A percentile compares a stretch with the other conserved stretches of the same genome.
Conservation (phyloP, 2,113 vertebrate species). For the Platysternon megacephalum region DNA sequence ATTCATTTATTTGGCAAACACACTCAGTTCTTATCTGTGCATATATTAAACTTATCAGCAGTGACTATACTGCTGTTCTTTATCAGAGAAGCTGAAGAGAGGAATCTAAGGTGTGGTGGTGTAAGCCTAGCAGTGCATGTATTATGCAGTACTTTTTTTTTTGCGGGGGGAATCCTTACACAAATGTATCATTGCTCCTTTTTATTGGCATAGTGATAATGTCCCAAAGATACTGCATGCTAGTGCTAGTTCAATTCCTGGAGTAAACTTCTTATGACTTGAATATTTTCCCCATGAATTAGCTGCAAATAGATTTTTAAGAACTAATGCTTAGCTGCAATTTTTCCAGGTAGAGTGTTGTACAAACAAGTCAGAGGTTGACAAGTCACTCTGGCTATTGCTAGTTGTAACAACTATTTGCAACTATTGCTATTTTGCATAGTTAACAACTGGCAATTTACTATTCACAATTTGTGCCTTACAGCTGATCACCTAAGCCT, state of each 20-base stretch:
- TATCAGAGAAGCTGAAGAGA: background rate
- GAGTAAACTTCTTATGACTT: background rate
- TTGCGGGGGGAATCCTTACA: background rate
- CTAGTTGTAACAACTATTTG: background rate
- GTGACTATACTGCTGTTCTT: background rate
- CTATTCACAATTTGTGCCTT: background rate
- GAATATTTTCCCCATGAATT: background rate
- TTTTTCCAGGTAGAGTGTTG: background rate
- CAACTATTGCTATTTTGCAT: background rate
- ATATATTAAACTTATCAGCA: background rate
- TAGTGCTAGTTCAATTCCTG: background rate
- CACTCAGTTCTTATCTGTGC: background rate
- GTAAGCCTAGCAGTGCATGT: background rate
- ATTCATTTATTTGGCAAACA: background rate
- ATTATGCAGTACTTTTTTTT: background rate
- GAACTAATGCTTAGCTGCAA: background rate
- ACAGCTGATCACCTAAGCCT: background rate
- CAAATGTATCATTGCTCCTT: background rate
- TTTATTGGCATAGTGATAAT: background rate
- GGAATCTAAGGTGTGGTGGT: background rate
- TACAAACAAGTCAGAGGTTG: background rate
- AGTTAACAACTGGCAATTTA: background rate
- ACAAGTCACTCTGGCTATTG: background rate
- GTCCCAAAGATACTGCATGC: background rate
- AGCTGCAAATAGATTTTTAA: background rate